Percentiles rank a stretch among this genome's conserved stretches.
Conservation (phyloP, 1,140 invertebrate genomes). For the Pogonomyrmex californicus region DNA sequence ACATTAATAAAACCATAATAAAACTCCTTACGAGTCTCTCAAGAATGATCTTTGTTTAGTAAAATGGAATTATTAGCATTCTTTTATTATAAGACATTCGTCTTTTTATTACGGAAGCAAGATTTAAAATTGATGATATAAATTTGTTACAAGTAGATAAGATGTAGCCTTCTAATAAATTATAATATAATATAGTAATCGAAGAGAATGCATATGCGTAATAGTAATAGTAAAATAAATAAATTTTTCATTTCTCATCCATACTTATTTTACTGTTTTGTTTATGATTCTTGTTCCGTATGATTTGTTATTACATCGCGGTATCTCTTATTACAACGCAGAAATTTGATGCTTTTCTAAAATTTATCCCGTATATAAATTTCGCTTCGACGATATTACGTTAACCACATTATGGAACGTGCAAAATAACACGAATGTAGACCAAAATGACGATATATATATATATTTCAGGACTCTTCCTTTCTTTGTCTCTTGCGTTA, state of each 20-base stretch:
- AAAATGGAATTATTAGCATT: constrained; percentile 33
- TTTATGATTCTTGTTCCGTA: neutral
- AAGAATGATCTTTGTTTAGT: constrained; percentile 22
- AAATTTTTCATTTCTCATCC: neutral
- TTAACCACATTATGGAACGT: neutral
- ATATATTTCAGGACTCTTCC: neutral
- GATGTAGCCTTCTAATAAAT: neutral
- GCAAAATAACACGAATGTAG: neutral
- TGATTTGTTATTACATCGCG: neutral
- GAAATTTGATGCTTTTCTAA: constrained; percentile 6
- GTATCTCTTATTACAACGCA: neutral
- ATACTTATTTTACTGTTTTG: neutral
- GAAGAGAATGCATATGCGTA: neutral
- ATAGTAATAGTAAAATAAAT: neutral
- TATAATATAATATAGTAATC: neutral
- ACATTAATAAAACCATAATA: constrained; percentile 55
- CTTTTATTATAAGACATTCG: neutral
- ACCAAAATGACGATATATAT: neutral
- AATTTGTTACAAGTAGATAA: neutral
- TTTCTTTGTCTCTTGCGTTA: neutral
- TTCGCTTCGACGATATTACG: neutral
- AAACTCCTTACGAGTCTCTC: constrained; percentile 43
- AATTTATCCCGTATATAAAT: constrained; percentile 27
- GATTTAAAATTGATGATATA: neutral
- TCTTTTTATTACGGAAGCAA: neutral